Base-by-base conservation (phyloP, 1,140 invertebrate species). In the Samia ricini region DNA sequence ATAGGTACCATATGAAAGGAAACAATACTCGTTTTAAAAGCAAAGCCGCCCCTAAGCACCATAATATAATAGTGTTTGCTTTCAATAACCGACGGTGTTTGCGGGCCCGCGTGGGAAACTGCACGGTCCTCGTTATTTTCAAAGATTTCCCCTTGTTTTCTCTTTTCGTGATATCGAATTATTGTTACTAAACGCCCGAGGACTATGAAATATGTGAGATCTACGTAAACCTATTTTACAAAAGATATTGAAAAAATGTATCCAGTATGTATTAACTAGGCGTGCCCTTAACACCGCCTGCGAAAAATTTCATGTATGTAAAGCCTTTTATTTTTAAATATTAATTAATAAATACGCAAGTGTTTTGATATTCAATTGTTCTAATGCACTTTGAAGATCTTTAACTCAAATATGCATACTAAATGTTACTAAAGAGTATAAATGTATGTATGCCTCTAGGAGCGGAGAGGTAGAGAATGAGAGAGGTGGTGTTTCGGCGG, bases 51-150 rank as follows among this genome's bases (percentile, higher is more conserved):
- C n/a, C 33, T 4, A 42, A 15, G 10, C 10, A 42, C 33, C 33
- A 42, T 42, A 42, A 42, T 12, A 42, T 74, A 77, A 77, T 75
- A 69, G 70, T 81, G 74, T 78, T 81, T 79, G 60, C 68, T 72
- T 81, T 79, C 72, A 79, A 78, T 78, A 79, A 42, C 7, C 74
- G 62, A 59, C 19, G 48, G 52, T 76, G 70, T 80, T 80, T 69
- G 76, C 51, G 33, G n/a, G 8, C 18, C 15, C 56, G 20, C 62
- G 66, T 69, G 66, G 60, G 66, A 69, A 64, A 61, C 54, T 64
- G 62, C 62, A 64, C 20, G 24, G 18, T 26, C 20, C 19, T 51
- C 33, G 51, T 62, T 62, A 63, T 59, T 67, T 60, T 33, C 33
- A 15, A 55, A 66, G 56, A 62, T 58, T 57, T 60, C 48, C 55